Evolutionary conservation across 2,888 invertebrate species (phyloP), one percentile per base, ranked within the genome.

Genomic region (Mesoligia furuncula): DNA sequence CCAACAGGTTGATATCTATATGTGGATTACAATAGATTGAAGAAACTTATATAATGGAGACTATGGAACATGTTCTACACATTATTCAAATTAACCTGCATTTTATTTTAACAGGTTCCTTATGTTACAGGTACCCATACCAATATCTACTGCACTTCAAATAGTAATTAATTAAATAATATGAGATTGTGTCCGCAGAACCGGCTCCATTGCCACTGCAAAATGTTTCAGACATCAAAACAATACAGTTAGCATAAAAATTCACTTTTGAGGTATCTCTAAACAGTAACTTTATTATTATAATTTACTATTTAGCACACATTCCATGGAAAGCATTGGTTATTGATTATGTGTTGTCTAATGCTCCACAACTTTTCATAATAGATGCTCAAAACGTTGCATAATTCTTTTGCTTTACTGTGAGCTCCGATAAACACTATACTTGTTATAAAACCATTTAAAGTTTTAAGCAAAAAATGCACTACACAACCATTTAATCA

Each of bases 391-490:
- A 57, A 11, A 62, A 27, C 0, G 1, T n/a, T 48, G 2, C 17
- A 24, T 27, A 48, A 31, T 61, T 61, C 0, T 39, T 75, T 75
- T 54, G 31, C 62, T 42, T 36, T 45, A 36, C 7, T n/a, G 20
- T 57, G 59, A 51, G 39, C 48, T 75, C 27, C 31, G 9, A 67
- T 64, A 48, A 42, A 7, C 31, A 71, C 24, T 13, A 45, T 8
- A 85, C 78, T 69, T 17, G 61, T 75, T 78, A 74, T 36, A 73
- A 78, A 70, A 68, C 54, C 24, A 85, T 85, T 73, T 15, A 62
- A 64, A 62, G 27, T 54, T 65, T 42, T 20, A 51, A 48, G 39
- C 31, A 75, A 85, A 79, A 75, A 62, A 64, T 48, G 11, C 65
- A 75, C 42, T 67, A 64, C 70, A 68, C n/a, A 39, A 66, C 31